phyloP scores from a whole-genome alignment of 2,888 invertebrate genomes.

The Lottia gigantea region DNA sequence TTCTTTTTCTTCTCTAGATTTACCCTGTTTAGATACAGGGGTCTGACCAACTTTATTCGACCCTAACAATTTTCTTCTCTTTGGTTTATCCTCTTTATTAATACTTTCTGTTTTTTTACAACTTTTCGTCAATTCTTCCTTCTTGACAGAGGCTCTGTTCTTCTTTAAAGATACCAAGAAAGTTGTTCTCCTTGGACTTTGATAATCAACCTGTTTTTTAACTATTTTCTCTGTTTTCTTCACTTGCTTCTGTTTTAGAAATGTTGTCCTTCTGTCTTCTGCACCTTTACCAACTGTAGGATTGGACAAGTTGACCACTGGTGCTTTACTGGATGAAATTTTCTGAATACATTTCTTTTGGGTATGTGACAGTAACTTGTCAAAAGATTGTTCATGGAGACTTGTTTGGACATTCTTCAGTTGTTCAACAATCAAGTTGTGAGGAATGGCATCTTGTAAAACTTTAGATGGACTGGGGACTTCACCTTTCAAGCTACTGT shows the following conservation, averaged over 20 bases:
- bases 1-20: background rate
- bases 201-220: slow-evolving; percentile 24
- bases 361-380: slow-evolving; percentile 16
- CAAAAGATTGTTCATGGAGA: slow-evolving; percentile 28
- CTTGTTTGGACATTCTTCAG: slow-evolving; percentile 40
- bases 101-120: background rate
- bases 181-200: slow-evolving; percentile 49
- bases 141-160: slow-evolving; percentile 16
- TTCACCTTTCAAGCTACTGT: background rate
- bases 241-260: background rate
- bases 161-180: slow-evolving; percentile 36
- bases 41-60: background rate
- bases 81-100: background rate
- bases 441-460: slow-evolving; percentile 46
- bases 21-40: background rate
- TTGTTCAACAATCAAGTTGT: slow-evolving; percentile 46
- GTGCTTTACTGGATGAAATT: background rate
- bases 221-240: slow-evolving; percentile 1
- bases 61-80: slow-evolving; percentile 7
- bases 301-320: no score
- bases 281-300: background rate
- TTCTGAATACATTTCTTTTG: background rate
- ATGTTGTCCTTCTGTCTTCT: background rate
- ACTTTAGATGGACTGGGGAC: slow-evolving; percentile 31
- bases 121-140: slow-evolving; percentile 7